Base-by-base conservation (phyloP, 1,140 invertebrate species). In the Heliconius himera region DNA sequence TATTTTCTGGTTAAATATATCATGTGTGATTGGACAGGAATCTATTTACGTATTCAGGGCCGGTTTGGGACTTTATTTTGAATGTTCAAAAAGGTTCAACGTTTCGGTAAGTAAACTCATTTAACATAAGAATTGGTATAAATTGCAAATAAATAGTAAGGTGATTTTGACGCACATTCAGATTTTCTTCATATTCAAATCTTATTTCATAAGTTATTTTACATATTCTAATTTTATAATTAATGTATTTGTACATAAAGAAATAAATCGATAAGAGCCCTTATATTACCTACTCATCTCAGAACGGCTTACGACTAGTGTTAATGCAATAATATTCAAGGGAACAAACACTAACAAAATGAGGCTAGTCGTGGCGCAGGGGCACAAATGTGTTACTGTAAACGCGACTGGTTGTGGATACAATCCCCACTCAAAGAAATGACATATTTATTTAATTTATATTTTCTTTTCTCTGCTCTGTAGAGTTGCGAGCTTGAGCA, bases 11-110 rank as follows among this genome's bases (percentile, higher is more conserved):
- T 74, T 71, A 79, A 79, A 79, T 79, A 79, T 79, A 79, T 51
- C 78, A 70, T 71, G 78, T 79, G 56, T 66, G 73, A 79, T 71
- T 79, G 73, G 70, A 79, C 56, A 18, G 78, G 60, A 60, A 79
- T 74, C 73, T 70, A 29, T 79, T 79, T 79, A 79, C 70, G 56
- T 79, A 79, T 66, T 74, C 77, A 70, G 73, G 38, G 36, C 5
- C 38, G 41, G 78, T 49, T 29, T 20, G 36, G 51, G 60, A 75
- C n/a, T 74, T 79, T 71, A 71, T 70, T 78, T 66, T 60, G 54
- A 66, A 70, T 70, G 22, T 76, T 76, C 38, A 49, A 76, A 76
- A 41, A 41, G 60, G 60, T 8, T 26, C 73, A 54, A 74, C 74
- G 46, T 76, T 76, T 76, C n/a, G 29, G 46, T 70, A 38, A 46